phyloP scores from a whole-genome alignment of 1,140 invertebrate species.

The Trichonephila clavata region DNA sequence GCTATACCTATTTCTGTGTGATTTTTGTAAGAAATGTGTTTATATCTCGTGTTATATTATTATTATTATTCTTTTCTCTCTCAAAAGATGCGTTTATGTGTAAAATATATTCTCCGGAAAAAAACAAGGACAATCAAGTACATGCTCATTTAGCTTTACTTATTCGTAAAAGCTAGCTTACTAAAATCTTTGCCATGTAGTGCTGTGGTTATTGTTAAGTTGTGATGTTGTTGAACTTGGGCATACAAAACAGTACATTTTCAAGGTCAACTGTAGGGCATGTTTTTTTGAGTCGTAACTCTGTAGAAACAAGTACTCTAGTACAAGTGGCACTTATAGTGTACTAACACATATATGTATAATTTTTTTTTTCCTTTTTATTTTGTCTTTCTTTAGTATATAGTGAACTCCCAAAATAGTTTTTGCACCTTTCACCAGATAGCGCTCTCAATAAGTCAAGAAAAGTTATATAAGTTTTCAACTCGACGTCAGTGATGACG shows the following conservation, averaged over 20 bases:
- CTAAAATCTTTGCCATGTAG: background rate
- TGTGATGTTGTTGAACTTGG: background rate
- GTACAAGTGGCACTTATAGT: background rate
- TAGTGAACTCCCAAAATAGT: too few relatives aligned
- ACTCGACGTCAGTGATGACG: too few relatives aligned
- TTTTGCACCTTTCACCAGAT: too few relatives aligned
- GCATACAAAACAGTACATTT: background rate
- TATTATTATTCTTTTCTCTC: background rate
- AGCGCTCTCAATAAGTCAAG: too few relatives aligned
- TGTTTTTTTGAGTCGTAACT: too few relatives aligned
- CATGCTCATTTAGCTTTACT: conserved; percentile 40
- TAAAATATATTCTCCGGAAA: background rate
- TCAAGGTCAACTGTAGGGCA: too few relatives aligned
- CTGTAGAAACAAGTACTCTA: background rate
- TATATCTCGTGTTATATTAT: background rate
- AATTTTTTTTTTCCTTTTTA: background rate
- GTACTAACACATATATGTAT: background rate
- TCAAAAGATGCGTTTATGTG: conserved; percentile 23
- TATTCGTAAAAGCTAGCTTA: background rate
- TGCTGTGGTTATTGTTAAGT: too few relatives aligned
- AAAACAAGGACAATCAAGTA: conserved; percentile 49
- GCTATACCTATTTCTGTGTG: background rate
- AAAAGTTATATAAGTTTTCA: too few relatives aligned
- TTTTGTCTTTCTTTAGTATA: background rate
- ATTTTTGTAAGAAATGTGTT: conserved; percentile 20